Conservation (phyloP, 2,888 invertebrate genomes). For the Sarcophaga subvicina region DNA sequence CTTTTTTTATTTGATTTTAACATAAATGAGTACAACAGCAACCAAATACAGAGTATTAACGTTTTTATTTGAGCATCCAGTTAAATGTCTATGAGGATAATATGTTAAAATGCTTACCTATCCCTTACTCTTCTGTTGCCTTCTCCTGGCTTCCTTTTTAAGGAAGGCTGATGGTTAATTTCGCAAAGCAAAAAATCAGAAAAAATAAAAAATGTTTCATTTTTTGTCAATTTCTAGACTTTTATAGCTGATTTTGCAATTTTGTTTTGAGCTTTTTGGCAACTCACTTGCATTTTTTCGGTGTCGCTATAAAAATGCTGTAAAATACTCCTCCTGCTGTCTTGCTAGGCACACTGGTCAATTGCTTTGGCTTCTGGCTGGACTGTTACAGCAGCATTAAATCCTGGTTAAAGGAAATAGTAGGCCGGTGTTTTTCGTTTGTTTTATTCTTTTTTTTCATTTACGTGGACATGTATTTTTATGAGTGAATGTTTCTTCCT, state of each 20-base stretch:
- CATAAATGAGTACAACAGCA: conserved; percentile 13
- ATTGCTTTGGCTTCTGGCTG: conserved; percentile 67
- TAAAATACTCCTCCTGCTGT: conserved; percentile 12
- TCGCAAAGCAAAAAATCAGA: not conserved
- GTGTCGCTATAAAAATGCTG: conserved; percentile 14
- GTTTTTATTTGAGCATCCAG: conserved; percentile 56
- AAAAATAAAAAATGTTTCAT: not conserved
- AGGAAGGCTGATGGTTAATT: conserved; percentile 18
- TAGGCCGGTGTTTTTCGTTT: conserved; percentile 26
- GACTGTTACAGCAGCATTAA: not conserved
- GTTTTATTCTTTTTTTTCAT: no score
- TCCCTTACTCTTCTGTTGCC: not conserved
- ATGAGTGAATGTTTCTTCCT: conserved; percentile 9
- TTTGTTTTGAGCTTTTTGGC: conserved; percentile 43
- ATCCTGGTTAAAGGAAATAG: conserved; percentile 12
- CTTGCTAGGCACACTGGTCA: conserved; percentile 60
- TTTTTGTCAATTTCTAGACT: conserved; percentile 63
- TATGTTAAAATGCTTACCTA: conserved; percentile 29
- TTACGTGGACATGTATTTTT: not conserved
- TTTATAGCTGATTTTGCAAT: conserved; percentile 51
- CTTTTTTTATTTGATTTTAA: conserved; percentile 23
- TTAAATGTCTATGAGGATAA: conserved; percentile 59
- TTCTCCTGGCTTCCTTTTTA: not conserved
- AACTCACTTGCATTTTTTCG: conserved; percentile 45
- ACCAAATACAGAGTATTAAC: conserved; percentile 32